These are phyloP conservation scores for Chorisops tibialis DNA, from an alignment of 2,888 invertebrate genomes.

Conservation along the genomic window DNA sequence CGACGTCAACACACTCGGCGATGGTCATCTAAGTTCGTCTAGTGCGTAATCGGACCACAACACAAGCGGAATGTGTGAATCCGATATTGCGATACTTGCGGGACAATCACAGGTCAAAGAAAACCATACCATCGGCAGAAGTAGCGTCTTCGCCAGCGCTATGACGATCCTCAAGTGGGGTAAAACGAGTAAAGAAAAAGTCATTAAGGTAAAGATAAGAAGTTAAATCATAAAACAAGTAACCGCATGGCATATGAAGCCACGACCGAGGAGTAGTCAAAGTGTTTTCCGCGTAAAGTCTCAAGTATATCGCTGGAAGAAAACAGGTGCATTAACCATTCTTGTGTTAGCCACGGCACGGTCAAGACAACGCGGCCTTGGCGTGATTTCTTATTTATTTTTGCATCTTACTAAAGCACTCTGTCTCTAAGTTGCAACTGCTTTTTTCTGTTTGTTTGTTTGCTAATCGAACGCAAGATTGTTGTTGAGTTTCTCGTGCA, in stretches of 20 bases:
- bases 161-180: background rate
- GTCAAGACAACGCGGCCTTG: conserved; percentile 46
- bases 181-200: background rate
- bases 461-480: background rate
- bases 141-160: no score
- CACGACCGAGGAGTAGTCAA: conserved; percentile 15
- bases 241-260: conserved; percentile 25
- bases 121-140: conserved; percentile 2
- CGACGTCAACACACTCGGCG: no score
- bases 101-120: conserved; percentile 8
- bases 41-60: no score
- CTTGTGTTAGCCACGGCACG: conserved; percentile 53
- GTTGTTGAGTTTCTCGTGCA: no score
- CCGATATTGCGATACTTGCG: background rate
- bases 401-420: conserved; percentile 14
- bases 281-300: conserved; percentile 42
- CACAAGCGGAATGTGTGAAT: no score
- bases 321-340: conserved; percentile 55
- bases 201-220: conserved; percentile 20
- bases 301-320: conserved; percentile 52
- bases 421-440: background rate
- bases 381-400: background rate
- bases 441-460: background rate
- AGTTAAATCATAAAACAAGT: conserved; percentile 28
- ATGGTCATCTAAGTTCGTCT: no score